A percentile compares a stretch with the other conserved stretches of the same genome.
These are phyloP conservation scores for Samia ricini DNA, from an alignment of 1,140 invertebrate species.

Conservation along the genomic window DNA sequence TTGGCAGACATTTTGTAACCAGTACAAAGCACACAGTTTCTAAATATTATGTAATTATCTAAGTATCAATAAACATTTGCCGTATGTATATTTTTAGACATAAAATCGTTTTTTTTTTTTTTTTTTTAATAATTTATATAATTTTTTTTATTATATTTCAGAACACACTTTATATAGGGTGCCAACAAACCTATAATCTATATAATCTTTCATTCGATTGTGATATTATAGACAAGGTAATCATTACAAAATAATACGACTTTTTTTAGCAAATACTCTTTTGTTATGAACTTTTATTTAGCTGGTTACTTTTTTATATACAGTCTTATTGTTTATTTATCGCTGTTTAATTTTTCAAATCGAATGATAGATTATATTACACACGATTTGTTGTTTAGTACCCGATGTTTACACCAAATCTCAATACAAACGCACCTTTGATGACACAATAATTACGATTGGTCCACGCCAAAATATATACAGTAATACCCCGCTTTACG, in stretches of 20 bases:
- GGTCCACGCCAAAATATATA: neutral
- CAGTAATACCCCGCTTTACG: too few species aligned
- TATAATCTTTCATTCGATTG: neutral
- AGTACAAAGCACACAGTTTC: constrained; percentile 17
- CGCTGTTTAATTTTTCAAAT: neutral
- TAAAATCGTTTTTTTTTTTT: neutral
- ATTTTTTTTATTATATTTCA: neutral
- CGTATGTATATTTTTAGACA: neutral
- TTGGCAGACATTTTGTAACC: constrained; percentile 22
- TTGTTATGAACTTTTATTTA: too few species aligned
- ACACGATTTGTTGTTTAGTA: neutral
- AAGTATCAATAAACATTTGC: constrained; percentile 15
- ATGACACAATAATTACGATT: neutral
- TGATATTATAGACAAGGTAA: too few species aligned
- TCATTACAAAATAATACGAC: too few species aligned
- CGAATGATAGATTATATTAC: neutral
- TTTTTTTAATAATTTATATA: neutral
- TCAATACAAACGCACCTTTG: neutral
- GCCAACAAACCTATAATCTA: neutral
- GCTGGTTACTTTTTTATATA: too few species aligned
- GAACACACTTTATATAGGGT: neutral
- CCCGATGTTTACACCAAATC: neutral
- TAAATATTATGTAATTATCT: constrained; percentile 23
- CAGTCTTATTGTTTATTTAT: too few species aligned
- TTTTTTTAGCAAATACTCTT: too few species aligned